Evolutionary conservation across 2,113 vertebrate species (phyloP).

Genomic region (Pelecanoides urinatrix): DNA sequence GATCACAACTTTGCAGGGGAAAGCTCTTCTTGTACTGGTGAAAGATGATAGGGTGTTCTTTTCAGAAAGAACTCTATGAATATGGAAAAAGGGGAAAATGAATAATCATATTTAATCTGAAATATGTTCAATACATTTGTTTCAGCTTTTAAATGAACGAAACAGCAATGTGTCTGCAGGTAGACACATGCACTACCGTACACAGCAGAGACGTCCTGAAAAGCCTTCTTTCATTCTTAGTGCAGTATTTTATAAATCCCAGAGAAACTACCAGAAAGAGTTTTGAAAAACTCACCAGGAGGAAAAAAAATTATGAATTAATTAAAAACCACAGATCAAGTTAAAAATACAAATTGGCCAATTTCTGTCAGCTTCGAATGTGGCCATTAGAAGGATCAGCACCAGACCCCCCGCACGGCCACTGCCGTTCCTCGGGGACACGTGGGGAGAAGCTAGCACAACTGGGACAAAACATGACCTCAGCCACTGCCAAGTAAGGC

Average conservation of each 20-base stretch:
- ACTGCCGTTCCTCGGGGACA: accelerated
- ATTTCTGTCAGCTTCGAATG: neutral
- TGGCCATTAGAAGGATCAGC: neutral
- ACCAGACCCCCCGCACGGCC: neutral
- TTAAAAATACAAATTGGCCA: neutral
- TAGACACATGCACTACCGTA: neutral
- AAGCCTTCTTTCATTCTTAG: neutral
- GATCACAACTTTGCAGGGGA: neutral
- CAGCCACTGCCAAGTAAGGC: neutral
- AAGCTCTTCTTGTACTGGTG: neutral
- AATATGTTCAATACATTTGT: neutral
- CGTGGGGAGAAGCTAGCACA: neutral
- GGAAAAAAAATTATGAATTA: neutral
- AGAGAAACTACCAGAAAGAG: neutral
- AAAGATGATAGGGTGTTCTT: neutral
- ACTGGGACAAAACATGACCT: neutral
- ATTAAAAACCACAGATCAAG: neutral
- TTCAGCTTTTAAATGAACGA: neutral
- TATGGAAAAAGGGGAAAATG: neutral
- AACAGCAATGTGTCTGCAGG: neutral
- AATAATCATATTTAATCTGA: neutral
- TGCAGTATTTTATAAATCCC: neutral
- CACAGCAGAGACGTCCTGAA: neutral
- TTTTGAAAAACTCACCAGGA: neutral
- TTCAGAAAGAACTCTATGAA: neutral